Conservation (phyloP, 2,888 invertebrate species). For the Emmelina monodactyla region DNA sequence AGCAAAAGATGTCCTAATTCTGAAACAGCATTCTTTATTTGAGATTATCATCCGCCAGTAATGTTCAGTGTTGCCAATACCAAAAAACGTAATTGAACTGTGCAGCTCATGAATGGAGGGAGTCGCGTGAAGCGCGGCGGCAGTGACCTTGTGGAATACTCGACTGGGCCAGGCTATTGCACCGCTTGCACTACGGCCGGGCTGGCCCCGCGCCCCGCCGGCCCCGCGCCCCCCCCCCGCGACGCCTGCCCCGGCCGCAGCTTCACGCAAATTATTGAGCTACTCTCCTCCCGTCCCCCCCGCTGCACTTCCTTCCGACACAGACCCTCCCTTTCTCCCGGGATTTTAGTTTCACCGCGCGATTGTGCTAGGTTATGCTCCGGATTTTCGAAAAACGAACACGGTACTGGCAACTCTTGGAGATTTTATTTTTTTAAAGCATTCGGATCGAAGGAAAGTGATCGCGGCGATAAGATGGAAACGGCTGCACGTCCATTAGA, state of each 20-base stretch:
- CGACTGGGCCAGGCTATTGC: conserved; percentile 46
- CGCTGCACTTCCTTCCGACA: conserved; percentile 44
- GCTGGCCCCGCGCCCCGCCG: conserved; percentile 10
- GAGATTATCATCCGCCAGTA: too few relatives aligned
- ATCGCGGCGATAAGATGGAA: too few relatives aligned
- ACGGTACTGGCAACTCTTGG: background rate
- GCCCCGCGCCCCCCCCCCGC: conserved; percentile 18
- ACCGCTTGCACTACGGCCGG: conserved; percentile 23
- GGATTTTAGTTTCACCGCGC: conserved; percentile 17
- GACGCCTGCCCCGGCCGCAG: conserved; percentile 11
- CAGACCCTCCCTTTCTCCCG: conserved; percentile 25
- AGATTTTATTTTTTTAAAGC: too few relatives aligned
- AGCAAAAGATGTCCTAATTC: too few relatives aligned
- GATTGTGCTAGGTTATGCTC: conserved; percentile 13
- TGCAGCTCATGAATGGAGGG: conserved; percentile 36
- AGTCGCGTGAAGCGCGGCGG: conserved; percentile 38
- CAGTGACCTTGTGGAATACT: conserved; percentile 49
- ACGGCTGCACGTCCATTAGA: too few relatives aligned
- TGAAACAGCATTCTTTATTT: too few relatives aligned
- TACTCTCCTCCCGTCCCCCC: conserved; percentile 19
- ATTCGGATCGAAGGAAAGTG: too few relatives aligned
- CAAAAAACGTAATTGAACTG: too few relatives aligned
- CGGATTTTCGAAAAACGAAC: background rate
- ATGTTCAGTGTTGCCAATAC: too few relatives aligned
- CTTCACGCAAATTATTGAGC: conserved; percentile 49